phyloP scores from a whole-genome alignment of 1,140 invertebrate genomes.

The Phortica variegata region DNA sequence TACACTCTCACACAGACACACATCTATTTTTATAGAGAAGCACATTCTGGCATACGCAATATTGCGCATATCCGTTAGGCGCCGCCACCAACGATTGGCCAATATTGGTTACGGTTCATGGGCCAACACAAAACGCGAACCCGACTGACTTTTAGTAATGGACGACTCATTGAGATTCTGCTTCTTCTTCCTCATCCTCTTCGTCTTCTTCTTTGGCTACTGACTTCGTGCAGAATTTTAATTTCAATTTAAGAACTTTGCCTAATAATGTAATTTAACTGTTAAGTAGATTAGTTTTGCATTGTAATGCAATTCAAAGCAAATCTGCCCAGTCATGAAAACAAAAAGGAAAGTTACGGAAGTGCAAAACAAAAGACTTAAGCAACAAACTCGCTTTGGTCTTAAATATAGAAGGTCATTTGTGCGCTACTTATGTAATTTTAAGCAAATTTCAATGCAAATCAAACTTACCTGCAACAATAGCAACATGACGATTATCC shows the following conservation, averaged over 20 bases:
- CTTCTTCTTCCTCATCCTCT: too few species aligned
- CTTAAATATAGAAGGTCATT: conserved; percentile 32
- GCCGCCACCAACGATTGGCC: conserved; percentile 33
- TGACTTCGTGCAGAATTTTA: conserved; percentile 1
- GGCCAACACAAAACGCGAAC: too few species aligned
- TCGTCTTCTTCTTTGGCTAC: too few species aligned
- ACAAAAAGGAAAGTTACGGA: conserved; percentile 1
- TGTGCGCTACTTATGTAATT: conserved; percentile 13
- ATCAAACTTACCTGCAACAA: conserved; percentile 19
- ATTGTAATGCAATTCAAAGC: background rate
- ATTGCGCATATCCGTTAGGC: conserved; percentile 51
- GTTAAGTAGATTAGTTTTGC: conserved; percentile 48
- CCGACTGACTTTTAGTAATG: too few species aligned
- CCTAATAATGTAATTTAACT: conserved; percentile 27
- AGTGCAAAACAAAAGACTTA: conserved; percentile 34
- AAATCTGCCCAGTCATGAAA: too few species aligned
- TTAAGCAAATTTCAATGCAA: conserved; percentile 1
- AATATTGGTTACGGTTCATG: conserved; percentile 54
- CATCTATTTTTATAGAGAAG: too few species aligned
- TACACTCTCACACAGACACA: too few species aligned
- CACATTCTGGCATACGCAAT: conserved; percentile 39
- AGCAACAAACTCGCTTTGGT: conserved; percentile 28
- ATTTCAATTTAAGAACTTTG: conserved; percentile 38
- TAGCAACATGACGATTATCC: conserved; percentile 15
- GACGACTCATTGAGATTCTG: too few species aligned